These are phyloP conservation scores for Spatulosminthurus flaviceps DNA, from an alignment of 2,888 invertebrate species.

Conservation along the genomic window DNA sequence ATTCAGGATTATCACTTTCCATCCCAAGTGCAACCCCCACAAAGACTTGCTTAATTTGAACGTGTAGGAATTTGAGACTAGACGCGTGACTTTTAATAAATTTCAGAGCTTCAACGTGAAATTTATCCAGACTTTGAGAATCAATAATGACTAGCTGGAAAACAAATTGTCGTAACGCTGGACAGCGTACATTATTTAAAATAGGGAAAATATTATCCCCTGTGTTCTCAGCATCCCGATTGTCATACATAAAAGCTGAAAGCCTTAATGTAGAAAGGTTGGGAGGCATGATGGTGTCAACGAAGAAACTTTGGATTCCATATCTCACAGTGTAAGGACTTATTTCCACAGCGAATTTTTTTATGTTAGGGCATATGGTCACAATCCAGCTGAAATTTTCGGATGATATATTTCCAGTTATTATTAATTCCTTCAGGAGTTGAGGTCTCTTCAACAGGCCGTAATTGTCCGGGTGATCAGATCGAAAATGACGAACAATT, in stretches of 20 bases:
- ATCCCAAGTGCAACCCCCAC: not conserved
- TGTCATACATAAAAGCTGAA: slow-evolving; percentile 46
- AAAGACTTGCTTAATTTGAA: slow-evolving; percentile 44
- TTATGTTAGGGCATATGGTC: slow-evolving; percentile 36
- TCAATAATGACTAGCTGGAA: slow-evolving; percentile 45
- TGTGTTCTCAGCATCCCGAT: slow-evolving; percentile 31
- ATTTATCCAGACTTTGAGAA: slow-evolving; percentile 39
- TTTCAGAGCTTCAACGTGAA: slow-evolving; percentile 37
- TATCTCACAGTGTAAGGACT: slow-evolving; percentile 40
- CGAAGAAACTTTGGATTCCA: slow-evolving; percentile 31
- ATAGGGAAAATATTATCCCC: slow-evolving; percentile 40
- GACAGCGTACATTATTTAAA: slow-evolving; percentile 27
- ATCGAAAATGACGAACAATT: slow-evolving; percentile 46
- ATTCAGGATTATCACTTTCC: not conserved
- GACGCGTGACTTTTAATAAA: slow-evolving; percentile 31
- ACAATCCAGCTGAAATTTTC: slow-evolving; percentile 48
- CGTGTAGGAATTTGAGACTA: slow-evolving; percentile 35
- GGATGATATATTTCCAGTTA: slow-evolving; percentile 46
- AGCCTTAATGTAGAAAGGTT: slow-evolving; percentile 32
- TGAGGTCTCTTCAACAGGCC: slow-evolving; percentile 43
- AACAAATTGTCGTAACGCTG: slow-evolving; percentile 25
- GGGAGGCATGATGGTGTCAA: slow-evolving; percentile 16
- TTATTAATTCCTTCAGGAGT: slow-evolving; percentile 46
- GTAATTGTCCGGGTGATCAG: slow-evolving; percentile 10
- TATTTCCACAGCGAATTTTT: slow-evolving; percentile 41